Percentiles rank a stretch among this genome's conserved stretches.
These are phyloP conservation scores for Anolis carolinensis DNA, from an alignment of 2,113 vertebrate species.

Conservation along the genomic window DNA sequence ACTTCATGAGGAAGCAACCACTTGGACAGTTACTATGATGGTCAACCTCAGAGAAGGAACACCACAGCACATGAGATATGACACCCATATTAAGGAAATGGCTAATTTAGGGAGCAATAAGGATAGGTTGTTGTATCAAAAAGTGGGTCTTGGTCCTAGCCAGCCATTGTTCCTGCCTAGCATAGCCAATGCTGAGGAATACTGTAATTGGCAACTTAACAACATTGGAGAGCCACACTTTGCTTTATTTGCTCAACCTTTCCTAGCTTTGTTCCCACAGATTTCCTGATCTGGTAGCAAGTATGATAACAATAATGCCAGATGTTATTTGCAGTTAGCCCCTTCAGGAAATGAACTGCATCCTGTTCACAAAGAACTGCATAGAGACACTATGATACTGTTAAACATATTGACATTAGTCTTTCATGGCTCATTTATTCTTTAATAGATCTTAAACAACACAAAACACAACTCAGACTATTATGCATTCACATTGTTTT, in stretches of 20 bases:
- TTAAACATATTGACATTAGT: neutral
- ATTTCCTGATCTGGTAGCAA: neutral
- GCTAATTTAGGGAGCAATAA: neutral
- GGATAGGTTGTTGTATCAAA: neutral
- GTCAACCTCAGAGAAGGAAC: too few species aligned
- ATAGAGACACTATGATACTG: neutral
- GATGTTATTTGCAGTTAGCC: neutral
- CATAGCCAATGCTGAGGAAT: neutral
- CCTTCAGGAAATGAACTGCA: neutral
- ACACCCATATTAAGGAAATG: neutral
- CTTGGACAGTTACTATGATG: too few species aligned
- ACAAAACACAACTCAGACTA: neutral
- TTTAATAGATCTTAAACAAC: neutral
- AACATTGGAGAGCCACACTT: too few species aligned
- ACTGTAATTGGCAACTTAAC: too few species aligned
- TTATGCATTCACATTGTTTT: neutral
- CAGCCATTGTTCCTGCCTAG: neutral
- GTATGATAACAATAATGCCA: neutral
- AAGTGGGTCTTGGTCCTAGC: too few species aligned
- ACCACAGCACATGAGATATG: neutral
- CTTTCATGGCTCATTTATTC: slow-evolving; percentile 15
- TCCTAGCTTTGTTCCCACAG: neutral
- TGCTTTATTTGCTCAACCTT: neutral
- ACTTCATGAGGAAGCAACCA: too few species aligned
- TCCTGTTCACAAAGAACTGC: neutral